phyloP scores from a whole-genome alignment of 2,888 invertebrate species.

The Muschampia plurimacula region DNA sequence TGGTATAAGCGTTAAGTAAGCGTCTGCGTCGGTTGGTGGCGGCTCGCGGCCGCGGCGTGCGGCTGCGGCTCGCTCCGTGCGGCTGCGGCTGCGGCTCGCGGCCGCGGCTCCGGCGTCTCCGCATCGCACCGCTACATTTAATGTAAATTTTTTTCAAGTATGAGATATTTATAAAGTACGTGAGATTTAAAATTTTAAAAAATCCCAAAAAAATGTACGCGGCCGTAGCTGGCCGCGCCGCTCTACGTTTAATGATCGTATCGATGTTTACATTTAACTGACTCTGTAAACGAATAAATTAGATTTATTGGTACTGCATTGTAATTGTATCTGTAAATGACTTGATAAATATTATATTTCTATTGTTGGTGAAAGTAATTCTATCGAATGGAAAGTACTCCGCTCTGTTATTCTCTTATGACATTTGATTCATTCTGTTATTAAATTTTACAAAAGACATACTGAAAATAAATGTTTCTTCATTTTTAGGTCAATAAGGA shows the following conservation, averaged over 20 bases:
- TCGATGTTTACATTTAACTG: slow-evolving; percentile 78
- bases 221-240: slow-evolving; percentile 54
- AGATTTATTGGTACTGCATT: slow-evolving; percentile 82
- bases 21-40: slow-evolving; percentile 38
- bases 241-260: slow-evolving; percentile 55
- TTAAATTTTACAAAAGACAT: slow-evolving; percentile 88
- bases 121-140: slow-evolving; percentile 77
- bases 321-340: slow-evolving; percentile 81
- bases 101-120: slow-evolving; percentile 60
- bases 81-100: slow-evolving; percentile 54
- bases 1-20: slow-evolving; percentile 56
- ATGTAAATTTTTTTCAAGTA: slow-evolving; percentile 84
- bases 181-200: slow-evolving; percentile 77
- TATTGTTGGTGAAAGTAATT: slow-evolving; percentile 82
- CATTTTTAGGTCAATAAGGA: slow-evolving; percentile 89
- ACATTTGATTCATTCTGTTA: slow-evolving; percentile 85
- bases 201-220: slow-evolving; percentile 69
- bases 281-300: slow-evolving; percentile 83
- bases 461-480: slow-evolving; percentile 90
- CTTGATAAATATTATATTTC: slow-evolving; percentile 83
- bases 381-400: slow-evolving; percentile 79
- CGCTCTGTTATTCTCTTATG: slow-evolving; percentile 82
- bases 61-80: slow-evolving; percentile 36
- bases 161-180: slow-evolving; percentile 84
- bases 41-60: slow-evolving; percentile 36